These are phyloP conservation scores for Trichonephila clavata DNA, from an alignment of 1,140 invertebrate genomes.

Conservation along the genomic window DNA sequence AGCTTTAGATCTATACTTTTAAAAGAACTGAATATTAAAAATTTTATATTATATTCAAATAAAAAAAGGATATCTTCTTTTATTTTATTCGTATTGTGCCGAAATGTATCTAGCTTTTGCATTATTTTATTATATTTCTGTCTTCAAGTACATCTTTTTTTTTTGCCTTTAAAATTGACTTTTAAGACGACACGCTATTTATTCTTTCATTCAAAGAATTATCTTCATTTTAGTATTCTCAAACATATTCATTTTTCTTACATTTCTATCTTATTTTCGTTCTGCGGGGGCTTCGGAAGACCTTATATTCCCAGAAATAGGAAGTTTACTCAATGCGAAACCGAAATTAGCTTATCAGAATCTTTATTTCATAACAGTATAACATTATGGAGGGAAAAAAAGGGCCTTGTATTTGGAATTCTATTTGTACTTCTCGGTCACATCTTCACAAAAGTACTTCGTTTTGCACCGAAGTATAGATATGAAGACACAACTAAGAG, in stretches of 20 bases:
- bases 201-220: too few relatives aligned
- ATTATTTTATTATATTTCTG: too few relatives aligned
- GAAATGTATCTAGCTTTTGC: too few relatives aligned
- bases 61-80: too few relatives aligned
- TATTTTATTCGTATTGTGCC: too few relatives aligned
- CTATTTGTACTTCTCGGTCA: background rate
- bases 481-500: background rate
- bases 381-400: background rate
- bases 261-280: constrained; percentile 15
- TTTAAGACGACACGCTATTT: too few relatives aligned
- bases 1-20: too few relatives aligned
- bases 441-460: background rate
- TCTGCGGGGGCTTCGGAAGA: background rate
- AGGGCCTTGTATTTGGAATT: background rate
- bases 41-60: too few relatives aligned
- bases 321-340: background rate
- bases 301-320: background rate
- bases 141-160: too few relatives aligned
- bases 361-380: constrained; percentile 9
- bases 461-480: background rate
- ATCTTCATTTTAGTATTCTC: too few relatives aligned
- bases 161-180: too few relatives aligned
- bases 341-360: constrained; percentile 3
- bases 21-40: too few relatives aligned
- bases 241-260: background rate